Evolutionary conservation across 2,888 invertebrate genomes (phyloP).

Genomic region (Bombylius major): DNA sequence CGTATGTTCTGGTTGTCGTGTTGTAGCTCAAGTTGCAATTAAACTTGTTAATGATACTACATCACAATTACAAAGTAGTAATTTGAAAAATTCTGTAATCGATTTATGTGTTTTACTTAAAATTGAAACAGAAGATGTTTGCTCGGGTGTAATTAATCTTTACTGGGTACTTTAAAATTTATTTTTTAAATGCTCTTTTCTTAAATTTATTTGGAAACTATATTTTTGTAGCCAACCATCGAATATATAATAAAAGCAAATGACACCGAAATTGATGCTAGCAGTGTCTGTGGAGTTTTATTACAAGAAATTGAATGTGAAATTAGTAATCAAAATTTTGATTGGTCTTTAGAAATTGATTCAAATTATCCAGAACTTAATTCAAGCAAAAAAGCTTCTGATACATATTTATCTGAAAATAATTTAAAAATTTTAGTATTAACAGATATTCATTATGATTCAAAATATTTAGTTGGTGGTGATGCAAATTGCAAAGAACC

Average conservation of each 20-base stretch:
- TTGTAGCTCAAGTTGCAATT: constrained; percentile 13
- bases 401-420: not conserved
- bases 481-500: constrained; percentile 62
- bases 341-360: constrained; percentile 24
- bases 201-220: not conserved
- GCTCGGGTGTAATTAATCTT: constrained; percentile 44
- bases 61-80: constrained; percentile 33
- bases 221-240: not conserved
- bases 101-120: constrained; percentile 44
- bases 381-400: not conserved
- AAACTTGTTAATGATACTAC: constrained; percentile 28
- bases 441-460: constrained; percentile 62
- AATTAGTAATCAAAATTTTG: constrained; percentile 18
- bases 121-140: constrained; percentile 47
- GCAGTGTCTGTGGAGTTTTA: constrained; percentile 28
- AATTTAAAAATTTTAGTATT: constrained; percentile 26
- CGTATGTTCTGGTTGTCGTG: constrained; percentile 25
- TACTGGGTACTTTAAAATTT: constrained; percentile 42
- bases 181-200: constrained; percentile 14
- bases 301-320: constrained; percentile 26
- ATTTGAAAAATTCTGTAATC: constrained; percentile 33
- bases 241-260: not conserved
- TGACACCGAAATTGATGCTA: not conserved
- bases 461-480: constrained; percentile 51
- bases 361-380: not conserved